Evolutionary conservation across 2,113 vertebrate genomes (phyloP).

Genomic region (Eulemur rufifrons): DNA sequence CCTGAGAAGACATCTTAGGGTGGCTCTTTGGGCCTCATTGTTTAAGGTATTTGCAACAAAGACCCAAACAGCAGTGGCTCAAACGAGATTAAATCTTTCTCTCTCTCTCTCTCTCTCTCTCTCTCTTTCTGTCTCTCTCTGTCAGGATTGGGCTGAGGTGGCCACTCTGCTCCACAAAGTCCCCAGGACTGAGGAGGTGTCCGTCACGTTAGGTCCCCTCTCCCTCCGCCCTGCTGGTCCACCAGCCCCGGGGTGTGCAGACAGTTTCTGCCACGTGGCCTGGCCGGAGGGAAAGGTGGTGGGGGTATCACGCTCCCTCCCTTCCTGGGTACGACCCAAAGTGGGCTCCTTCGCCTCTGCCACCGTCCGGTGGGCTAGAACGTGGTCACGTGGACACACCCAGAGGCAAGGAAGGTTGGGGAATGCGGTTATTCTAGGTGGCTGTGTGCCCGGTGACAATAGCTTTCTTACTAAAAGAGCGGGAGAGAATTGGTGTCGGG

Average conservation of each 20-base stretch:
- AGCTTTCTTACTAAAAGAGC: not conserved
- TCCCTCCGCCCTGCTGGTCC: not conserved
- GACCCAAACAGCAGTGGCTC: not conserved
- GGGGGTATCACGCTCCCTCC: not conserved
- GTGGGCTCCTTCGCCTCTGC: not conserved
- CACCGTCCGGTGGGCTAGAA: not conserved
- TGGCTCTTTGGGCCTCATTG: not conserved
- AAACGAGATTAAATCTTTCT: not conserved
- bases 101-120: not conserved
- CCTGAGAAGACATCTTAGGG: not conserved
- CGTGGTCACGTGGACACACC: too few species aligned
- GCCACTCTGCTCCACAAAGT: not conserved
- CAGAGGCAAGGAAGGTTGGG: not conserved
- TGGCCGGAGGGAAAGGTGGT: not conserved
- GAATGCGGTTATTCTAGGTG: not conserved
- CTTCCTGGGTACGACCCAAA: not conserved
- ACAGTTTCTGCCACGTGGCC: not conserved
- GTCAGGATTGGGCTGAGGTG: not conserved
- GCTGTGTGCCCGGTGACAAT: not conserved
- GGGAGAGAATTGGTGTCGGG: not conserved
- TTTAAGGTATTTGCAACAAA: not conserved
- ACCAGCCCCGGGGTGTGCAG: not conserved
- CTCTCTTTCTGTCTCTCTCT: not conserved
- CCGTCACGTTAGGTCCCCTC: rapidly evolving
- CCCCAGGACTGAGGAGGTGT: too few species aligned